Conservation (phyloP, 1,140 invertebrate species). For the Cherax quadricarinatus region DNA sequence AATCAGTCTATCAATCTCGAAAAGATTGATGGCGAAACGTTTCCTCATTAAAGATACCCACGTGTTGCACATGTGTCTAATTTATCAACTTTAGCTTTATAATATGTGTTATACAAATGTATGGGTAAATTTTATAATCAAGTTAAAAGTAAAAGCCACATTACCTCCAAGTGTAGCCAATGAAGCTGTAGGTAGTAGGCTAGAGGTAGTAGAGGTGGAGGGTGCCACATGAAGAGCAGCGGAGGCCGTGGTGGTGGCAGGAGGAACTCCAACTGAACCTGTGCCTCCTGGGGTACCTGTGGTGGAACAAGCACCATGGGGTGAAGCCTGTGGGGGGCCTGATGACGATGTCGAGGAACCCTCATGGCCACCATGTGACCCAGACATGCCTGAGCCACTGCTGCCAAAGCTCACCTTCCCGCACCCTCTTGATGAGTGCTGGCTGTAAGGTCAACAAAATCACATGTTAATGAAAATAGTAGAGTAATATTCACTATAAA, state of each 20-base stretch:
- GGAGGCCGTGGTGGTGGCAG: constrained; percentile 30
- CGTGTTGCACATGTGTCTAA: too few relatives aligned
- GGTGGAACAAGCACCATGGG: constrained; percentile 33
- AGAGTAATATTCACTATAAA: too few relatives aligned
- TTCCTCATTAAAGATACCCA: too few relatives aligned
- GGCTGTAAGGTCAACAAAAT: constrained; percentile 8
- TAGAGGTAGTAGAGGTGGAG: constrained; percentile 60
- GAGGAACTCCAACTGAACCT: constrained; percentile 2
- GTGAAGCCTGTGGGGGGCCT: constrained; percentile 38
- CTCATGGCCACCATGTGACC: constrained; percentile 58
- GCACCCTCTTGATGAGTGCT: constrained; percentile 56
- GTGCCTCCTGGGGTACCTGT: neutral
- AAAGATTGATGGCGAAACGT: too few relatives aligned
- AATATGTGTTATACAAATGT: too few relatives aligned
- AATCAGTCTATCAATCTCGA: too few relatives aligned
- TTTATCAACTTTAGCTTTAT: too few relatives aligned
- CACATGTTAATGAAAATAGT: too few relatives aligned
- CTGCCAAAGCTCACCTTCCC: constrained; percentile 57
- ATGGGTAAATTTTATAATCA: too few relatives aligned
- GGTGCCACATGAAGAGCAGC: constrained; percentile 37
- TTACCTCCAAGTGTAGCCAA: constrained; percentile 62
- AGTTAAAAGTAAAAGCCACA: neutral
- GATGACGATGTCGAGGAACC: constrained; percentile 46
- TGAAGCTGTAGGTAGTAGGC: constrained; percentile 47
- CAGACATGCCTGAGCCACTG: constrained; percentile 63